Evolutionary conservation across 2,888 invertebrate genomes (phyloP).

Genomic region (Encarsia formosa): DNA sequence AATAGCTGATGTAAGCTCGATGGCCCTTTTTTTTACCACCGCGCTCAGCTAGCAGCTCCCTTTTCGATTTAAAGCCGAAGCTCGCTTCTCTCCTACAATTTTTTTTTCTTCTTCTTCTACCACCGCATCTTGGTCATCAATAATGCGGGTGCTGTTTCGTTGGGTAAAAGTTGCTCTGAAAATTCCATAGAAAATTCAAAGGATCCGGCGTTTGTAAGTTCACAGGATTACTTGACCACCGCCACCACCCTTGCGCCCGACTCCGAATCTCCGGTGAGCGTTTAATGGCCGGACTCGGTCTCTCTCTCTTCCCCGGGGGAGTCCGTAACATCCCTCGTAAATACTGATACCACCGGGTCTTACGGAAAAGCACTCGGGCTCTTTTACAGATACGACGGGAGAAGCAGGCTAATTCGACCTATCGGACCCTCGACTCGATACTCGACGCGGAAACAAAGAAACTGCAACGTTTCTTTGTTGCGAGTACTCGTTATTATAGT

Average conservation of each 20-base stretch:
- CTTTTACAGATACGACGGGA: too few relatives aligned
- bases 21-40: background rate
- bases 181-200: too few relatives aligned
- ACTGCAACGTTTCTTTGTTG: too few relatives aligned
- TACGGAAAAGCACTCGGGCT: conserved; percentile 27
- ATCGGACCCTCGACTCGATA: background rate
- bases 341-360: conserved; percentile 28
- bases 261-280: conserved; percentile 33
- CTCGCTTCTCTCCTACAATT: too few relatives aligned
- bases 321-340: conserved; percentile 27
- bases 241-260: too few relatives aligned
- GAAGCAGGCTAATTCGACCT: background rate
- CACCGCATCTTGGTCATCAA: too few relatives aligned
- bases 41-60: background rate
- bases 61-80: background rate
- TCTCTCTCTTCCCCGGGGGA: conserved; percentile 34
- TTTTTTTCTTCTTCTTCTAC: background rate
- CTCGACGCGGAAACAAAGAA: too few relatives aligned
- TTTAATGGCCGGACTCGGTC: too few relatives aligned
- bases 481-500: too few relatives aligned
- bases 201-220: too few relatives aligned
- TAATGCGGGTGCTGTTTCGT: too few relatives aligned
- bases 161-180: too few relatives aligned
- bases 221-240: conserved; percentile 39
- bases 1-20: conserved; percentile 8